Base-by-base conservation (phyloP, 2,888 invertebrate species). In the Doris montereyensis region DNA sequence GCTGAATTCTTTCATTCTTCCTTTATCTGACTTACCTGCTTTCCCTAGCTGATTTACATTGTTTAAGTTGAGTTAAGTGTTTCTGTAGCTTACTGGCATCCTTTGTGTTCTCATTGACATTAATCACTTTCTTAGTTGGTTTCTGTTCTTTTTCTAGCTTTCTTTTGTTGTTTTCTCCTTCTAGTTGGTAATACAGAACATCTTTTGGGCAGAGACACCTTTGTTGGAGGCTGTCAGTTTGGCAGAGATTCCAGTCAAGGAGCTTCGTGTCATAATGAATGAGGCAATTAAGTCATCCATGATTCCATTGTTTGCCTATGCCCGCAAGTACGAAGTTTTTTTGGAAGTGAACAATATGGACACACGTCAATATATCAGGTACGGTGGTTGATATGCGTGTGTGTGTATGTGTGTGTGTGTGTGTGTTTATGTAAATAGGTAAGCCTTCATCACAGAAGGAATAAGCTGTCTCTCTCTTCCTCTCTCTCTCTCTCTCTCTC, bases 241-340 rank as follows among this genome's bases (percentile, higher is more conserved):
- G 21, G 85, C 93, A 62, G 94, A 95, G 58, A 92, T 93, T 5
- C 91, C 93, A 28, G 94, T 95, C n/a, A 93, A 92, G 84, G 92
- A 91, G 21, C 86, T 93, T 30, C 90, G 95, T 30, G 93, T 94
- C 0, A 92, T 94, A 0, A 90, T 96, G n/a, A 87, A 93, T 17
- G 88, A 86, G 0, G 94, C 94, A 13, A 95, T 96, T 85, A 90
- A 92, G 1, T 93, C 94, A 83, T 93, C 95, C 0, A 91, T 94
- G 0, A 94, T 96, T 70, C 96, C 96, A 0, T 92, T 97, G 30
- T 92, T 92, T 81, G 95, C 96, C 0, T 97, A 97, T 88, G 94
- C 95, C 52, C 92, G 92, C 0, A 94, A 94, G 87, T 97, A 94
- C 88, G 92, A 94, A 17, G 92, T 93, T 81, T 94, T 95, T 89